Conservation (phyloP, 2,113 vertebrate genomes). For the Capreolus pygargus region DNA sequence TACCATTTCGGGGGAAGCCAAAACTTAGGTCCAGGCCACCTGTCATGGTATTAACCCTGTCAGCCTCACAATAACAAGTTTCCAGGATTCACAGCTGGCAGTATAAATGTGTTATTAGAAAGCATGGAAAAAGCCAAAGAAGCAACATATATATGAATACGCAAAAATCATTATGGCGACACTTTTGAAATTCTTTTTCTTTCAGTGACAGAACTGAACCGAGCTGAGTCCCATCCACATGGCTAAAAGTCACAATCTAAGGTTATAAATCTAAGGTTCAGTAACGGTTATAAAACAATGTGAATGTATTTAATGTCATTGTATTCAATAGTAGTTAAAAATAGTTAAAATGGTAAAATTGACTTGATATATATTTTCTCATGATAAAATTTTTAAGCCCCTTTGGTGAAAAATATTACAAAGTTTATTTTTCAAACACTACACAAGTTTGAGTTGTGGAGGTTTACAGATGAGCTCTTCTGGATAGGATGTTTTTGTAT, state of each 20-base stretch:
- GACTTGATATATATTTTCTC: neutral
- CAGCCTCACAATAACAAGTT: no score
- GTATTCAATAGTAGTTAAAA: neutral
- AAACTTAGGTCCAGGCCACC: no score
- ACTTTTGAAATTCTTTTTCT: neutral
- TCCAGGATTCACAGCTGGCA: neutral
- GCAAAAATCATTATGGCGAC: neutral
- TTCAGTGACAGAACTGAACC: neutral
- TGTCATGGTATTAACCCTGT: no score
- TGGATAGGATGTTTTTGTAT: neutral
- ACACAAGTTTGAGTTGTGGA: neutral
- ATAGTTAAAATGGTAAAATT: neutral
- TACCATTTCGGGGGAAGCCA: no score
- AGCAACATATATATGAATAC: neutral
- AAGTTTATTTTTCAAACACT: neutral
- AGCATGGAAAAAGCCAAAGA: neutral
- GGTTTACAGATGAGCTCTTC: neutral
- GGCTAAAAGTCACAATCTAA: neutral
- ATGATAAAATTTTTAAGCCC: neutral
- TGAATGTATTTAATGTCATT: neutral
- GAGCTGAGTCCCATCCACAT: neutral
- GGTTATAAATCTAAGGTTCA: neutral
- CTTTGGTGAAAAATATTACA: neutral
- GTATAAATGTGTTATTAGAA: neutral
- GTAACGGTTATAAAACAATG: neutral